Conservation (phyloP, 1,140 invertebrate genomes). For the Glossosoma conforme region DNA sequence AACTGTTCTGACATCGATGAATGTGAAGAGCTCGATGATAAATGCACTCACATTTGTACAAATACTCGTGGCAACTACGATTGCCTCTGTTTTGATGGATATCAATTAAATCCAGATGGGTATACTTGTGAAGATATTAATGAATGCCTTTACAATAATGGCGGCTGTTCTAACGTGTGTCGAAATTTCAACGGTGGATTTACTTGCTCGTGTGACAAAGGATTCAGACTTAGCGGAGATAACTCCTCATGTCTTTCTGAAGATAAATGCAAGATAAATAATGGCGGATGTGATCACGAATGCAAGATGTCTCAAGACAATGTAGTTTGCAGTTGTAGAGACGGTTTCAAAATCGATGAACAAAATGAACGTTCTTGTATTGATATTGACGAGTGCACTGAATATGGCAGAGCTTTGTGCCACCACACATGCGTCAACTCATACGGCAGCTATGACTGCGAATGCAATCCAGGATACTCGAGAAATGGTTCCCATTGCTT, state of each 20-base stretch:
- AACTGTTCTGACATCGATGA: constrained; percentile 78
- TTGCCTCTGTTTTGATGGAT: constrained; percentile 67
- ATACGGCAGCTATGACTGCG: constrained; percentile 53
- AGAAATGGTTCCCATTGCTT: constrained; percentile 48
- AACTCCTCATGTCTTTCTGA: constrained; percentile 59
- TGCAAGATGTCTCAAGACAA: constrained; percentile 67
- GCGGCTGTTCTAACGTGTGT: constrained; percentile 47
- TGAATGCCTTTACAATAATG: constrained; percentile 58
- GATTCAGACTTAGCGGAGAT: constrained; percentile 48
- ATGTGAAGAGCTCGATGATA: constrained; percentile 64
- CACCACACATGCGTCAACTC: constrained; percentile 60
- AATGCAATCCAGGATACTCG: constrained; percentile 40
- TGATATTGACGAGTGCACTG: constrained; percentile 62
- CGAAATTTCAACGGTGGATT: constrained; percentile 50
- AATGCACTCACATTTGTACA: constrained; percentile 58
- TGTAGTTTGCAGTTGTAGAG: constrained; percentile 70
- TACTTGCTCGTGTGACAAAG: constrained; percentile 51
- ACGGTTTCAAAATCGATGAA: constrained; percentile 56
- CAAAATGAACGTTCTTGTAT: constrained; percentile 55
- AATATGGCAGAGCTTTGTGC: constrained; percentile 60
- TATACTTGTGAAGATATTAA: constrained; percentile 70
- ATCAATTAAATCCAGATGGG: constrained; percentile 61
- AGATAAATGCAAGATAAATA: constrained; percentile 41
- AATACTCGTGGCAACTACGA: constrained; percentile 70
- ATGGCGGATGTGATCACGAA: neutral